phyloP scores from a whole-genome alignment of 2,888 invertebrate species.

The Sylvicola cinctus region DNA sequence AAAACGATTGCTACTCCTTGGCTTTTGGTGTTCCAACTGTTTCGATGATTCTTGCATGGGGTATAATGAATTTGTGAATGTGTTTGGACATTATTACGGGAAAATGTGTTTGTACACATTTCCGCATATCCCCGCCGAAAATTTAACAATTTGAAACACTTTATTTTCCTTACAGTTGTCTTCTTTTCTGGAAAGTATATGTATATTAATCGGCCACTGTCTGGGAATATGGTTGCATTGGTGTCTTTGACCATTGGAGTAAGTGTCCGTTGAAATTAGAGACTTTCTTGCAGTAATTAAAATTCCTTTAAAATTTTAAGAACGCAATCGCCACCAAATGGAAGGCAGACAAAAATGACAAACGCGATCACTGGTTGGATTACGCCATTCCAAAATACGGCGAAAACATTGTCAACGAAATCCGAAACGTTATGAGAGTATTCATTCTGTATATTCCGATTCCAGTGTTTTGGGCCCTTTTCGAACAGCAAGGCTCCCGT shows the following conservation, averaged over 20 bases:
- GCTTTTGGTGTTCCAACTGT: conserved; percentile 61
- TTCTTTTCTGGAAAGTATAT: conserved; percentile 43
- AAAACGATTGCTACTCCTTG: conserved; percentile 44
- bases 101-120: conserved; percentile 15
- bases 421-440: conserved; percentile 54
- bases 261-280: conserved; percentile 19
- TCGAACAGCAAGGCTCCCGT: conserved; percentile 81
- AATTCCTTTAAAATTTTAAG: conserved; percentile 51
- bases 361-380: conserved; percentile 68
- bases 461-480: conserved; percentile 85
- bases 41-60: conserved; percentile 44
- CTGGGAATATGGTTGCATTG: conserved; percentile 45
- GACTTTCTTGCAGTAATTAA: conserved; percentile 1
- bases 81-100: too few species aligned
- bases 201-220: conserved; percentile 42
- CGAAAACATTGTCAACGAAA: conserved; percentile 47
- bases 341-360: conserved; percentile 16
- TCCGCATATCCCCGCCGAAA: conserved; percentile 27
- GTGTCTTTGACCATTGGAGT: conserved; percentile 43
- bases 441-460: conserved; percentile 64
- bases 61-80: conserved; percentile 28
- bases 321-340: conserved; percentile 21
- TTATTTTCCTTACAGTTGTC: conserved; percentile 33
- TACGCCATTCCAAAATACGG: conserved; percentile 66
- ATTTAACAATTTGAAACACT: too few species aligned